Evolutionary conservation across 2,888 invertebrate species (phyloP).

Genomic region (Andrena bucephala): DNA sequence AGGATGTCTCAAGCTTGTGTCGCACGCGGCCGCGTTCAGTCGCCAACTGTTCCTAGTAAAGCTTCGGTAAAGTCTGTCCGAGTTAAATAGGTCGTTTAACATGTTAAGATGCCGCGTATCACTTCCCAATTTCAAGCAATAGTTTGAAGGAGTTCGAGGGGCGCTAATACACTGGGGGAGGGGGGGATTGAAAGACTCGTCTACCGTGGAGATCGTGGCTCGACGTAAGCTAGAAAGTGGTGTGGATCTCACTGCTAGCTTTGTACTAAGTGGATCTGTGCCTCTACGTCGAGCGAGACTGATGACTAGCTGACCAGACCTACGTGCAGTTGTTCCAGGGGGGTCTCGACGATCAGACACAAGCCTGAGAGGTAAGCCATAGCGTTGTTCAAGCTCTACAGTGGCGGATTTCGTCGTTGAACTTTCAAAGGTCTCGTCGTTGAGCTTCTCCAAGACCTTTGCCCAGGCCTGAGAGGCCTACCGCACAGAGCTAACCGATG

Average conservation of each 20-base stretch:
- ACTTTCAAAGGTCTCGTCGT: neutral
- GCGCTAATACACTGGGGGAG: neutral
- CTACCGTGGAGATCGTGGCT: neutral
- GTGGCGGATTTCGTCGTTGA: neutral
- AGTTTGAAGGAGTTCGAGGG: too few species aligned
- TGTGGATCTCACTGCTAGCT: constrained; percentile 83
- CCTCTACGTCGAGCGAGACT: constrained; percentile 25
- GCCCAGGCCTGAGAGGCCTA: neutral
- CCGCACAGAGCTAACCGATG: neutral
- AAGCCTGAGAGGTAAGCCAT: constrained; percentile 19
- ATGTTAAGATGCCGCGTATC: neutral
- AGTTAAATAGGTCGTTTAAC: neutral
- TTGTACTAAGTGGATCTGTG: constrained; percentile 41
- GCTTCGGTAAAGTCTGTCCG: neutral
- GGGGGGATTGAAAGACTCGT: neutral
- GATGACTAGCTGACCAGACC: constrained; percentile 28
- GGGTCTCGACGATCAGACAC: constrained; percentile 1
- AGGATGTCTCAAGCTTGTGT: too few species aligned
- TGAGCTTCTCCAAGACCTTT: neutral
- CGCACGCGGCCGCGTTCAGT: neutral
- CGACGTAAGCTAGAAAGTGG: constrained; percentile 76
- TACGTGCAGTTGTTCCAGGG: constrained; percentile 13
- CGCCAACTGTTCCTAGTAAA: neutral
- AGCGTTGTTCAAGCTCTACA: neutral
- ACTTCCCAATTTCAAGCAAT: neutral